Conservation (phyloP, 1,140 invertebrate genomes). For the fruit fly (Drosophila melanogaster) region DNA sequence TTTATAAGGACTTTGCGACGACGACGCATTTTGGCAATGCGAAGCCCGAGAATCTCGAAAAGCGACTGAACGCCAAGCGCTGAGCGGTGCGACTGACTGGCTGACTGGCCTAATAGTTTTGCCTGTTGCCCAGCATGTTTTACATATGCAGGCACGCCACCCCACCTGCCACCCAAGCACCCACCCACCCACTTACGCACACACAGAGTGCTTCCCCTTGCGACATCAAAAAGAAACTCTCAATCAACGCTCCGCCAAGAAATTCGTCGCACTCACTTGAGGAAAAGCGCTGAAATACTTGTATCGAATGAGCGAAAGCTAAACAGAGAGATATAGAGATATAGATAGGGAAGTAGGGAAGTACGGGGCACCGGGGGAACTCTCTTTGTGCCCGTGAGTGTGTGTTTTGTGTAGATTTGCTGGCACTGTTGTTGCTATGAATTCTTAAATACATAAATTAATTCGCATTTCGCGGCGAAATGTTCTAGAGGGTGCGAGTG, state of each 20-base stretch:
- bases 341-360: conserved; percentile 6
- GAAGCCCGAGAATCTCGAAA: conserved; percentile 31
- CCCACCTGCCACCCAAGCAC: conserved; percentile 6
- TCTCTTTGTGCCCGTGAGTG: conserved; percentile 11
- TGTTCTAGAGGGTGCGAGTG: conserved; percentile 13
- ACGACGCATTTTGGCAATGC: conserved; percentile 57
- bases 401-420: conserved; percentile 28
- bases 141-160: conserved; percentile 41
- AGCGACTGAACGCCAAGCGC: conserved; percentile 43
- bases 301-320: conserved; percentile 27
- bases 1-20: conserved; percentile 71
- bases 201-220: conserved; percentile 21
- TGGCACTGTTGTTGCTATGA: conserved; percentile 40
- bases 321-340: conserved; percentile 22
- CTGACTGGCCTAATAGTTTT: conserved; percentile 54
- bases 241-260: conserved; percentile 74
- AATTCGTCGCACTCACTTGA: conserved; percentile 74
- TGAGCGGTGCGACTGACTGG: conserved; percentile 35
- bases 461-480: conserved; percentile 55
- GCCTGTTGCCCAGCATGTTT: conserved; percentile 61
- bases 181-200: conserved; percentile 26
- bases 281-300: conserved; percentile 63
- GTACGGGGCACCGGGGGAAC: background rate
- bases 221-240: conserved; percentile 75
- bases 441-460: conserved; percentile 75